Percentiles rank a stretch among this genome's conserved stretches.
phyloP scores from a whole-genome alignment of 2,113 vertebrate genomes.

The Cinclus mexicanus region DNA sequence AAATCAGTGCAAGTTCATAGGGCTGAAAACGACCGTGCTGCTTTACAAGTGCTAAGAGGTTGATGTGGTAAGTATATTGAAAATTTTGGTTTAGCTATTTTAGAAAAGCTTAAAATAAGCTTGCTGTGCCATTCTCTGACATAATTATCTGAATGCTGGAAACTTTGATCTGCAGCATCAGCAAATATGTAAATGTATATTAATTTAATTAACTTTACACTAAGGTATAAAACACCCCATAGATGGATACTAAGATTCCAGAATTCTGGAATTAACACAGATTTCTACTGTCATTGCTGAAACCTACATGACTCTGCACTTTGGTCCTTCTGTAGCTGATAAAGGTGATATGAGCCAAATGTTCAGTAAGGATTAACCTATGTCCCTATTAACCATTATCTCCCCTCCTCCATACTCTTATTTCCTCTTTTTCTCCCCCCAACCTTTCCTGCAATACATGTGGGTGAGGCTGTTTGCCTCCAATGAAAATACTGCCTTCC shows the following conservation, averaged over 20 bases:
- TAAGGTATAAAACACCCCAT: background rate
- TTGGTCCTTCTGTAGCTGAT: background rate
- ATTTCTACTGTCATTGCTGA: background rate
- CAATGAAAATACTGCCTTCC: background rate
- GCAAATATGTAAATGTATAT: background rate
- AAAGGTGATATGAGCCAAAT: background rate
- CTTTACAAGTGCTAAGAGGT: background rate
- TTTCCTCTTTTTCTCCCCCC: background rate
- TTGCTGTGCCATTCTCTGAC: background rate
- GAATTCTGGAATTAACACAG: background rate
- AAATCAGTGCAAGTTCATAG: background rate
- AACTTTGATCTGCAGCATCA: background rate
- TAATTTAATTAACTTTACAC: background rate
- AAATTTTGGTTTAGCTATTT: background rate
- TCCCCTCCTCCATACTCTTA: background rate
- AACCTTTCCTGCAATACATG: background rate
- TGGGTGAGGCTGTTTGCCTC: background rate
- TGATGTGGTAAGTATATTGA: background rate
- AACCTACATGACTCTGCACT: background rate
- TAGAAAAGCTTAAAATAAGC: background rate
- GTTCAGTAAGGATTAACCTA: background rate
- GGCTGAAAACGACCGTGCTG: background rate
- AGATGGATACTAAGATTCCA: background rate
- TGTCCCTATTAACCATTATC: background rate
- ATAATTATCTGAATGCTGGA: background rate